Evolutionary conservation across 2,888 invertebrate genomes (phyloP), one percentile per base, ranked within the genome.

Genomic region (Eilema caniola): DNA sequence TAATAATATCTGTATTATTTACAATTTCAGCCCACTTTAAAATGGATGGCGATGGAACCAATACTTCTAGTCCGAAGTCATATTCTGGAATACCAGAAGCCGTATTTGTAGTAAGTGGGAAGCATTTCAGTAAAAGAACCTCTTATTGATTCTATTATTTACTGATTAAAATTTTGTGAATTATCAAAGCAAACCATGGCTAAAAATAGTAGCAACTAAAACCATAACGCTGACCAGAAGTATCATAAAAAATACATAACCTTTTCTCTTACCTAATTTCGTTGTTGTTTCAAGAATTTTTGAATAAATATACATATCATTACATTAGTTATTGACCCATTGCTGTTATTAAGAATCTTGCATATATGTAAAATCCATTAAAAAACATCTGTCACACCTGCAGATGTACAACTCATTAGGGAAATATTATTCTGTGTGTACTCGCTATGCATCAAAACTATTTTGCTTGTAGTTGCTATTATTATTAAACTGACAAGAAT

Each of bases 71-170:
- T 83, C 90, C 94, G 60, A 96, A 96, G 89, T 97, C 98, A 0
- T 98, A 97, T 91, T 97, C 98, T 67, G 98, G 98, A 79, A 98
- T 98, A 87, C 98, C 98, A 62, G 97, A 98, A 94, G 98, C 98
- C 59, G 96, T 97, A 83, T 98, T 98, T 96, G 97, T 98, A 84
- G 98, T 98, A 96, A 96, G 96, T 96, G 65, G 4, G 1, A 23
- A 10, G 16, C 11, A 47, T 5, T 61, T 14, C 8, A 23, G 1
- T 41, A 25, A 41, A 33, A n/a, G 11, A 59, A 16, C 0, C 12
- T 25, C 20, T 4, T 20, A 28, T 24, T 57, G 23, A 56, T 16
- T 24, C 16, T 57, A 11, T 24, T 64, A 28, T 23, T 3, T 14
- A 33, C 24, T 57, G 28, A 33, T 10, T 47, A 41, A 5, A 37